Evolutionary conservation across 1,140 invertebrate species (phyloP).

Genomic region (Reticulitermes speratus): DNA sequence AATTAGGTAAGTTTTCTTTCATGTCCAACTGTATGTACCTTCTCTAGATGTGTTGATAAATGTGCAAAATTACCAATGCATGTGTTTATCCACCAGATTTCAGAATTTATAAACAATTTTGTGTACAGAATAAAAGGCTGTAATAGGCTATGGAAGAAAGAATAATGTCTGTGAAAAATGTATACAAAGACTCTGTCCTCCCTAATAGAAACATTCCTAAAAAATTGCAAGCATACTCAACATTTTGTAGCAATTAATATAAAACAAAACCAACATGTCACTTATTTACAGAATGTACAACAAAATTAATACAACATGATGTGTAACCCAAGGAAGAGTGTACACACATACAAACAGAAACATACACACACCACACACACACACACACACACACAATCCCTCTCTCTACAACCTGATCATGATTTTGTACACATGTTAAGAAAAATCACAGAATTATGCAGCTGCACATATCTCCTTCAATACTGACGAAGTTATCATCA

Average conservation of each 20-base stretch:
- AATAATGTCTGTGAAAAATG: too few relatives aligned
- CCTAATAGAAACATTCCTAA: background rate
- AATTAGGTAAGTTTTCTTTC: too few relatives aligned
- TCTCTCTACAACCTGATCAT: background rate
- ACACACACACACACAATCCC: too few relatives aligned
- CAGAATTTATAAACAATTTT: too few relatives aligned
- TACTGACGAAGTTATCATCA: background rate
- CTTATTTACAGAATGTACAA: background rate
- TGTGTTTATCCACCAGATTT: too few relatives aligned
- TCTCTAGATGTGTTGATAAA: too few relatives aligned
- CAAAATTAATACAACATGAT: background rate
- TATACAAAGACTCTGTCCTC: background rate
- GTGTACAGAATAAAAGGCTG: too few relatives aligned
- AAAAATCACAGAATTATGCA: background rate
- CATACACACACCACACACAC: too few relatives aligned
- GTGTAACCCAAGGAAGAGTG: background rate
- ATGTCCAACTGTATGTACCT: too few relatives aligned
- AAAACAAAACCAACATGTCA: background rate
- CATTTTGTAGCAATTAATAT: background rate
- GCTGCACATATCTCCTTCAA: background rate
- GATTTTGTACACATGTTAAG: background rate
- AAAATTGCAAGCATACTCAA: background rate
- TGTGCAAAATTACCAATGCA: too few relatives aligned
- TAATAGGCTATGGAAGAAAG: too few relatives aligned
- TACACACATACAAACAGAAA: background rate